Conservation (phyloP, 2,113 vertebrate genomes). For the Acanthochromis polyacanthus region DNA sequence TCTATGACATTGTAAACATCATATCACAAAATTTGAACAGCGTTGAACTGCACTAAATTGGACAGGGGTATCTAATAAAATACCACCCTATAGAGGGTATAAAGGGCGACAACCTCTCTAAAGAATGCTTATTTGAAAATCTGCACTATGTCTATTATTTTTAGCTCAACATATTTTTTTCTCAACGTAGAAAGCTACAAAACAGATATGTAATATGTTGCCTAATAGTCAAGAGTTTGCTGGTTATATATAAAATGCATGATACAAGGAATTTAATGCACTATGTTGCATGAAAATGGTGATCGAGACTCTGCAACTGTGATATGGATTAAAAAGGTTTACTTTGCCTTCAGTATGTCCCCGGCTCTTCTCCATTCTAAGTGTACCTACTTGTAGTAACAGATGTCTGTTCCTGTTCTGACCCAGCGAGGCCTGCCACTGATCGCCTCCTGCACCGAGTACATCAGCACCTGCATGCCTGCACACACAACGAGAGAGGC, state of each 20-base stretch:
- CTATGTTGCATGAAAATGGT: neutral
- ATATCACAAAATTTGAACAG: no score
- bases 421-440: slow-evolving; percentile 91
- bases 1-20: no score
- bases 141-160: no score
- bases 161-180: neutral
- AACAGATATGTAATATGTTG: neutral
- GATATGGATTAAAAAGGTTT: neutral
- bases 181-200: slow-evolving; percentile 6
- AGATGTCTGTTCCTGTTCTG: slow-evolving; percentile 94
- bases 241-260: neutral
- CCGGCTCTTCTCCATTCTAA: slow-evolving; percentile 5
- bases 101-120: no score
- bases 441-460: slow-evolving; percentile 97
- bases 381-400: slow-evolving; percentile 97
- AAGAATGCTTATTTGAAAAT: no score
- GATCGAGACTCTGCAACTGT: neutral
- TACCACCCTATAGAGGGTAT: no score
- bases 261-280: neutral
- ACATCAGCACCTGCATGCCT: slow-evolving; percentile 99
- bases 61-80: no score
- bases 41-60: no score
- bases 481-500: slow-evolving; percentile 2
- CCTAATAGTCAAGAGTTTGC: neutral
- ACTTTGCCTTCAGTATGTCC: neutral